Conservation (phyloP, 1,140 invertebrate genomes). For the Druon quercuslanigerum region DNA sequence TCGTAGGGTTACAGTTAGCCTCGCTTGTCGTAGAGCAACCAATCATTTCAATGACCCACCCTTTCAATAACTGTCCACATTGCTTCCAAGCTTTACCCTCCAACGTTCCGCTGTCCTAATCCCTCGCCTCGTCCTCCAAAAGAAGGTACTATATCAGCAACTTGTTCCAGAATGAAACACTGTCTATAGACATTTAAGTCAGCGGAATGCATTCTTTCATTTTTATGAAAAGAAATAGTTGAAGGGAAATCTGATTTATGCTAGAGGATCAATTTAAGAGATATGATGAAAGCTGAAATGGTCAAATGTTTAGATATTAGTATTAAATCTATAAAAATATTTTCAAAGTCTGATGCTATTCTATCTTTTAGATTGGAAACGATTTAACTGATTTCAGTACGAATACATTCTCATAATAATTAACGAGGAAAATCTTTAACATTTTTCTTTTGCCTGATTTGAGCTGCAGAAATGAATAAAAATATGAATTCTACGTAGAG, state of each 20-base stretch:
- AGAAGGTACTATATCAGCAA: slow-evolving; percentile 6
- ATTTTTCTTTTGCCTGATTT: slow-evolving; percentile 5
- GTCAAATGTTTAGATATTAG: too few species aligned
- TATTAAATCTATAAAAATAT: too few species aligned
- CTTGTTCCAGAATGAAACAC: neutral
- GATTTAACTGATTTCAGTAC: neutral
- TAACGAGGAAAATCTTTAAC: neutral
- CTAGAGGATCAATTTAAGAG: too few species aligned
- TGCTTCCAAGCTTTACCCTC: slow-evolving; percentile 12
- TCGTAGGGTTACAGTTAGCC: neutral
- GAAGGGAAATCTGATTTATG: too few species aligned
- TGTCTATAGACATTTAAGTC: neutral
- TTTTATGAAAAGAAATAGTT: too few species aligned
- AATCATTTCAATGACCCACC: slow-evolving; percentile 45
- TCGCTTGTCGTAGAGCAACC: slow-evolving; percentile 34
- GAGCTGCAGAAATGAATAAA: neutral
- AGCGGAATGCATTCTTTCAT: too few species aligned
- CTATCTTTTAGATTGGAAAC: neutral
- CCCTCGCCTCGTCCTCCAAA: neutral
- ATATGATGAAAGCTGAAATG: too few species aligned
- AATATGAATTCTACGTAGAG: neutral
- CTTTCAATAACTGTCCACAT: slow-evolving; percentile 22
- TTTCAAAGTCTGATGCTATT: too few species aligned
- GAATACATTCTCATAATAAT: neutral
- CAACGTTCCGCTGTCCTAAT: neutral